Percentiles rank a stretch among this genome's conserved stretches.
Conservation (phyloP, 1,140 invertebrate genomes). For the Meloidogyne hapla region DNA sequence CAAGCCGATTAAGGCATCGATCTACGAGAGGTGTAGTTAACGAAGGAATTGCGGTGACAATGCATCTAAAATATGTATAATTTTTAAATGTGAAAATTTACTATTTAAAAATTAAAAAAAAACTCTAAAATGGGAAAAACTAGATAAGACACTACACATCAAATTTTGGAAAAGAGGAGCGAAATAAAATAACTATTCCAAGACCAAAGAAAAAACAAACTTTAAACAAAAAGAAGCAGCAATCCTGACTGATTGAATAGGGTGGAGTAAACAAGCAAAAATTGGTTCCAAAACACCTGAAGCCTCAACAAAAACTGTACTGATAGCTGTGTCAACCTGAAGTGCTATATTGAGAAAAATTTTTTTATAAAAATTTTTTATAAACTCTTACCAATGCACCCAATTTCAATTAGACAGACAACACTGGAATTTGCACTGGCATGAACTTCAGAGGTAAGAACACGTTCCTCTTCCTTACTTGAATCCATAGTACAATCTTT, state of each 20-base stretch:
- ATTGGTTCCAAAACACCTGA: constrained; percentile 73
- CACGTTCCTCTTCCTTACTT: constrained; percentile 54
- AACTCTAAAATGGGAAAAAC: too few relatives aligned
- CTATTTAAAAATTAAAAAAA: background rate
- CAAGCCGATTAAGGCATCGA: constrained; percentile 68
- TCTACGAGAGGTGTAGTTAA: constrained; percentile 89
- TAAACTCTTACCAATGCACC: constrained; percentile 70
- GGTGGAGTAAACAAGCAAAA: constrained; percentile 83
- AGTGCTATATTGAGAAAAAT: background rate
- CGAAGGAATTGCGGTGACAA: constrained; percentile 86
- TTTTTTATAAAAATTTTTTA: background rate
- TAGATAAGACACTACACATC: too few relatives aligned
- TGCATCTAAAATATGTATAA: constrained; percentile 68
- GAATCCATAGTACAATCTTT: constrained; percentile 50
- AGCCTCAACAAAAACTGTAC: constrained; percentile 81
- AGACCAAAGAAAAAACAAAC: constrained; percentile 10
- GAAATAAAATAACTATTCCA: background rate
- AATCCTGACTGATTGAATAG: constrained; percentile 83
- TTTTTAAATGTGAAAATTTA: background rate
- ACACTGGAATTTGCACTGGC: constrained; percentile 51
- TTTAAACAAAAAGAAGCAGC: constrained; percentile 90
- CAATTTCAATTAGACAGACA: constrained; percentile 83
- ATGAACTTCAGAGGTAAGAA: constrained; percentile 57
- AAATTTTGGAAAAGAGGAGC: background rate
- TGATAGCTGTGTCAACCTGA: constrained; percentile 85